phyloP scores from a whole-genome alignment of 2,888 invertebrate species.

The Scaeva pyrastri region DNA sequence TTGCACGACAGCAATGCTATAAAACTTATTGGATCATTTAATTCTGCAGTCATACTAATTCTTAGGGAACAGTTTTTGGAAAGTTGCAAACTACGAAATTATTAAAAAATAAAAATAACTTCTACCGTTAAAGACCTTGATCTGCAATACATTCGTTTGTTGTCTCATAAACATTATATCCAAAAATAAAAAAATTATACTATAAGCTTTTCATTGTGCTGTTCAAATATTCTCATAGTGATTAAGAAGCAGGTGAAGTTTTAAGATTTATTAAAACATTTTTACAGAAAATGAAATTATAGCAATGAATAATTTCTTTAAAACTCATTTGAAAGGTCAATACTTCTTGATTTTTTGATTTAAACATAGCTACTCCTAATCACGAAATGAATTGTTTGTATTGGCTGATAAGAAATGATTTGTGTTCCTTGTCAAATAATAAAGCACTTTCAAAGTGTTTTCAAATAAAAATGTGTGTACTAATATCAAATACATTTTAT shows the following conservation, averaged over 20 bases:
- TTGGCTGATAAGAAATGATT: neutral
- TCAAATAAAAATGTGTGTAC: too few relatives aligned
- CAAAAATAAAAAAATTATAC: neutral
- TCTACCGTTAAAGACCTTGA: too few relatives aligned
- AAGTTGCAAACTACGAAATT: too few relatives aligned
- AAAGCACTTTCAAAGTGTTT: neutral
- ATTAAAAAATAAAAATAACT: too few relatives aligned
- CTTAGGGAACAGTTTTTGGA: too few relatives aligned
- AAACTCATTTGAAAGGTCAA: neutral
- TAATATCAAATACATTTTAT: too few relatives aligned
- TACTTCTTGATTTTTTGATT: neutral
- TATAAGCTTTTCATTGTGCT: neutral
- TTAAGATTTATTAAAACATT: neutral
- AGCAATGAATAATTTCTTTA: neutral
- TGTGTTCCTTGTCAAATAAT: neutral
- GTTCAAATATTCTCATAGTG: neutral
- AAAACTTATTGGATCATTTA: too few relatives aligned
- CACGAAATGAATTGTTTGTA: neutral
- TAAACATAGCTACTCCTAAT: neutral
- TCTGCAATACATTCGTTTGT: too few relatives aligned
- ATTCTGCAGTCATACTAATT: too few relatives aligned
- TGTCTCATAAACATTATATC: too few relatives aligned
- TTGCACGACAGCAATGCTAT: too few relatives aligned
- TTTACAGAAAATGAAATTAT: neutral
- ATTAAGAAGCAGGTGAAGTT: neutral